Conservation (phyloP, 2,797 vertebrate genomes). For the Petrocephalus schoutedeni region DNA sequence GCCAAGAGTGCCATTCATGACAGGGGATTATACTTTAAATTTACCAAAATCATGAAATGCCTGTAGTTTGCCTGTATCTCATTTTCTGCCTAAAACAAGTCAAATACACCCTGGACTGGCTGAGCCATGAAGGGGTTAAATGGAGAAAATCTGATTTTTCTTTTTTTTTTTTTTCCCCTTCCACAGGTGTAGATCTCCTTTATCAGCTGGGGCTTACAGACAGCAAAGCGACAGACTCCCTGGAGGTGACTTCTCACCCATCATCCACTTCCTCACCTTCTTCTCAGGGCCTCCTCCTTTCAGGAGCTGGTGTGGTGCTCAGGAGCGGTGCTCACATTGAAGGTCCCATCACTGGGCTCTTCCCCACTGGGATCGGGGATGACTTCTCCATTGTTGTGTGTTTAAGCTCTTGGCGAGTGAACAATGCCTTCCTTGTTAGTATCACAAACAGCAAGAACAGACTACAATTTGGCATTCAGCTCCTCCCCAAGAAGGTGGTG, state of each 20-base stretch:
- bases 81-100: not conserved
- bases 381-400: conserved; percentile 81
- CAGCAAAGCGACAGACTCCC: conserved; percentile 54
- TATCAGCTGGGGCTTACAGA: conserved; percentile 74
- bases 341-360: conserved; percentile 59
- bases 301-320: conserved; percentile 70
- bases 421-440: conserved; percentile 94
- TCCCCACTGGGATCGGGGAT: conserved; percentile 66
- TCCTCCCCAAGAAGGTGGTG: conserved; percentile 78
- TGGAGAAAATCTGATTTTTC: not conserved
- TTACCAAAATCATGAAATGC: not conserved
- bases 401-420: conserved; percentile 76
- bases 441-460: conserved; percentile 70
- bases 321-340: conserved; percentile 66
- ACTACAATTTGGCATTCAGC: conserved; percentile 83
- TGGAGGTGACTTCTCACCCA: conserved; percentile 49
- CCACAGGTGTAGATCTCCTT: conserved; percentile 86
- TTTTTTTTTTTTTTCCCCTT: conserved; percentile 30
- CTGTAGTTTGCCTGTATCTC: not conserved
- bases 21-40: not conserved
- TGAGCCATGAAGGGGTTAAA: not conserved
- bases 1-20: not conserved
- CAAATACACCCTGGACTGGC: not conserved
- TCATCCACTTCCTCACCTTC: conserved; percentile 49
- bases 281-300: conserved; percentile 54